phyloP scores from a whole-genome alignment of 2,888 invertebrate genomes.

The Rhorus exstirpatorius region DNA sequence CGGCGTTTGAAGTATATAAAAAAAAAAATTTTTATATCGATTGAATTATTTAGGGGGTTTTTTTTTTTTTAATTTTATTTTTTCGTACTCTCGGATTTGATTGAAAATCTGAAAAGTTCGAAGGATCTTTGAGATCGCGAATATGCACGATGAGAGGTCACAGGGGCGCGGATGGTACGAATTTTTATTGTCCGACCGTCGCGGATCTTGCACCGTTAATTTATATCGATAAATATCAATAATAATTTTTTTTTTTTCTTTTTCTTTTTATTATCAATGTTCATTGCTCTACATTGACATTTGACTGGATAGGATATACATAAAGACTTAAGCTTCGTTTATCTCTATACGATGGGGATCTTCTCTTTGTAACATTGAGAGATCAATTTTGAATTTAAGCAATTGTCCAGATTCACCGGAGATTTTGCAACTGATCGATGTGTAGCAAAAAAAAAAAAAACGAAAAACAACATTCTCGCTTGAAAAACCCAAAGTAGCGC shows the following conservation, averaged over 20 bases:
- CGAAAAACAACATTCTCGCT: conserved; percentile 31
- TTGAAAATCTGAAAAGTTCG: conserved; percentile 22
- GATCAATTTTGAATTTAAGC: conserved; percentile 18
- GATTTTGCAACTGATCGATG: conserved; percentile 54
- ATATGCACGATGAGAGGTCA: neutral
- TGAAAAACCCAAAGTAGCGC: conserved; percentile 51
- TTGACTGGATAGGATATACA: conserved; percentile 50
- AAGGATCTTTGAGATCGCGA: neutral
- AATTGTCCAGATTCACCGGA: conserved; percentile 37
- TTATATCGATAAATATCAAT: conserved; percentile 65
- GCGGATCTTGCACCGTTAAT: conserved; percentile 59
- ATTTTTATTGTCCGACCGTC: conserved; percentile 62
- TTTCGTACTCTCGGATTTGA: conserved; percentile 21
- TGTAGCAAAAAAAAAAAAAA: conserved; percentile 39
- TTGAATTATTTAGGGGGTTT: neutral
- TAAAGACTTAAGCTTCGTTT: conserved; percentile 51
- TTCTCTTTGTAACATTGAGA: conserved; percentile 37
- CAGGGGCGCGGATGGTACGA: conserved; percentile 13
- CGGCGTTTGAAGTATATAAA: neutral
- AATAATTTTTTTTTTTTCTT: too few relatives aligned
- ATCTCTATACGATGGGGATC: conserved; percentile 18
- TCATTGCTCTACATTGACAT: conserved; percentile 55
- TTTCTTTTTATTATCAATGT: conserved; percentile 66
- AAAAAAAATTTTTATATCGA: too few relatives aligned
- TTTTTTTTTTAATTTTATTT: neutral